Evolutionary conservation across 2,797 vertebrate species (phyloP).

Genomic region (Alcedo quadribrachys): DNA sequence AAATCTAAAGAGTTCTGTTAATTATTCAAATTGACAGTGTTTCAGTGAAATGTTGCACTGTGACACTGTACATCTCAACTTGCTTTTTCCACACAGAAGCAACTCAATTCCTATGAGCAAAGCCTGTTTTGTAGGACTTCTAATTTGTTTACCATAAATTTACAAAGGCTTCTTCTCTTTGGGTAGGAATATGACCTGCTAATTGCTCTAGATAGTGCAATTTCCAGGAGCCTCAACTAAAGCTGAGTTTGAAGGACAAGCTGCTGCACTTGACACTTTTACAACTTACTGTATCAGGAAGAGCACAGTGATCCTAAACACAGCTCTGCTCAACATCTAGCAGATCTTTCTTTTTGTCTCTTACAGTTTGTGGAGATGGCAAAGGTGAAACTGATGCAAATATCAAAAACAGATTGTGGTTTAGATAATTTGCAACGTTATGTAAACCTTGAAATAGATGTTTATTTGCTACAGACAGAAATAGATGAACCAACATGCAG

Average conservation of each 20-base stretch:
- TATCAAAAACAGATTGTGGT: conserved; percentile 38
- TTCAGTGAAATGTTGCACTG: not conserved
- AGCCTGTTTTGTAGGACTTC: not conserved
- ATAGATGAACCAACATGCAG: conserved; percentile 25
- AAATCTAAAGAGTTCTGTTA: not conserved
- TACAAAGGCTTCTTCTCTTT: not conserved
- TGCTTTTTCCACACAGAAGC: not conserved
- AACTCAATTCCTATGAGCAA: not conserved
- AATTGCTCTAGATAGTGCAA: not conserved
- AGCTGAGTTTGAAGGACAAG: not conserved
- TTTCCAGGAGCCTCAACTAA: not conserved
- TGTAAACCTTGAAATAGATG: conserved; percentile 7
- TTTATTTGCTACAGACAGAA: not conserved
- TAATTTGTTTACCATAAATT: not conserved
- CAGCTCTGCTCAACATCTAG: not conserved
- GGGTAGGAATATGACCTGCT: not conserved
- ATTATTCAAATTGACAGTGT: not conserved
- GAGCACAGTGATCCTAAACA: not conserved
- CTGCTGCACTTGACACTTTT: not conserved
- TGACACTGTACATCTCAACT: not conserved
- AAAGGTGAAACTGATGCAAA: conserved; percentile 36
- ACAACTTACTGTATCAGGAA: accelerated
- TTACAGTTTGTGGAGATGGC: not conserved
- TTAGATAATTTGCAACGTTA: conserved; percentile 43
- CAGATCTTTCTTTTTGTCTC: not conserved